These are phyloP conservation scores for Pampus argenteus DNA, from an alignment of 2,797 vertebrate species.

Conservation along the genomic window DNA sequence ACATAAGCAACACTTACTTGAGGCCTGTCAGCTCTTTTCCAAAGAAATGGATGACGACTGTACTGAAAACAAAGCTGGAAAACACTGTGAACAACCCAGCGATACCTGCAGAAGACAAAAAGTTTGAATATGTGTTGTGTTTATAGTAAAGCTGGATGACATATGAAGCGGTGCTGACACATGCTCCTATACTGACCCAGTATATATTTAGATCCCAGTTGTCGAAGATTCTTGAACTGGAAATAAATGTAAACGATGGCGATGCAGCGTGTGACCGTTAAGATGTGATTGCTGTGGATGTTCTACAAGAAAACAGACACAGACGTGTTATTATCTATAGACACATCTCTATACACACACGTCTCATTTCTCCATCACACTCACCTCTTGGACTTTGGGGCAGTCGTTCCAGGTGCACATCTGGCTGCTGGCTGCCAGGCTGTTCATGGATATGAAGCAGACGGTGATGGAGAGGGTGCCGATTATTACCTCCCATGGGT, in stretches of 20 bases:
- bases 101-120: constrained; percentile 86
- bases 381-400: constrained; percentile 93
- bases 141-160: too few species aligned
- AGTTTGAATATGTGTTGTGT: background rate
- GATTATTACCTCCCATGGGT: constrained; percentile 98
- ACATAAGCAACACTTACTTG: constrained; percentile 84
- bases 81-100: constrained; percentile 98
- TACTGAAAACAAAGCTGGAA: constrained; percentile 98
- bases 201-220: constrained; percentile 98
- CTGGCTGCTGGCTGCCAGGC: constrained; percentile 90
- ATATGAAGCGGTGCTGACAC: too few species aligned
- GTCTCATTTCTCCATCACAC: too few species aligned
- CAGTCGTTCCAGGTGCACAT: constrained; percentile 96
- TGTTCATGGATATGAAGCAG: constrained; percentile 99
- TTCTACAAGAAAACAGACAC: constrained; percentile 80
- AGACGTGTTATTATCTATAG: background rate
- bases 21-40: constrained; percentile 96
- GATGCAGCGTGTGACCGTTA: constrained; percentile 95
- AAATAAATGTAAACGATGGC: constrained; percentile 98
- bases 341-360: too few species aligned
- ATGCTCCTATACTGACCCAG: constrained; percentile 84
- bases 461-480: constrained; percentile 94
- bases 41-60: constrained; percentile 97
- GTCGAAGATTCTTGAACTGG: constrained; percentile 96
- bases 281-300: constrained; percentile 92